Evolutionary conservation across 35 echinoderm and acorn worm species (phyloP).

Genomic region (Diadema setosum): DNA sequence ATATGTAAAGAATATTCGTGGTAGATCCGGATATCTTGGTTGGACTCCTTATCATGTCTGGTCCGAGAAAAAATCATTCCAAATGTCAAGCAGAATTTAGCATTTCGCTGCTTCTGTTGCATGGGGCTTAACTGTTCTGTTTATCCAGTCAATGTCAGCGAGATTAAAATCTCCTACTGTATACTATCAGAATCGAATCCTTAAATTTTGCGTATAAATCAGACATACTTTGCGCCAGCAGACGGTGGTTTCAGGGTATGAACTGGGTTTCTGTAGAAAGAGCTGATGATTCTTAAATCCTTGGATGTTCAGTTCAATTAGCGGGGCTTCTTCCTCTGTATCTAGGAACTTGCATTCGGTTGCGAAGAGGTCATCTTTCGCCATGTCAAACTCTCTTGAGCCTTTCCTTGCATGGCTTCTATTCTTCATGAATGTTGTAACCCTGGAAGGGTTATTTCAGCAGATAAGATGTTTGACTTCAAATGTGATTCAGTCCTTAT

Average conservation of each 20-base stretch:
- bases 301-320: background rate
- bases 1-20: background rate
- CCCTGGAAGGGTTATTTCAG: slow-evolving; percentile 1
- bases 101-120: slow-evolving; percentile 20
- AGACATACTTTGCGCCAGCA: background rate
- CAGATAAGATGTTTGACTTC: background rate
- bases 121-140: slow-evolving; percentile 8
- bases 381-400: background rate
- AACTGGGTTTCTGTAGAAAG: background rate
- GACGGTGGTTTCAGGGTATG: background rate
- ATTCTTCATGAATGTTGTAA: background rate
- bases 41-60: background rate
- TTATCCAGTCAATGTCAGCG: slow-evolving; percentile 36
- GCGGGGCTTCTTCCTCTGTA: background rate
- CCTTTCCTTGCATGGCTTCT: background rate
- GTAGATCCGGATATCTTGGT: background rate
- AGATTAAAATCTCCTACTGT: slow-evolving; percentile 12
- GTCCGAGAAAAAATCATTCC: background rate
- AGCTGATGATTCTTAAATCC: background rate
- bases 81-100: slow-evolving; percentile 34
- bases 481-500: slow-evolving; percentile 17
- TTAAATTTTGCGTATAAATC: background rate
- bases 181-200: background rate
- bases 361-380: background rate
- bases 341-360: background rate